A percentile compares a stretch with the other conserved stretches of the same genome.
Evolutionary conservation across 2,113 vertebrate genomes (phyloP).

Genomic region (Ochotona princeps): DNA sequence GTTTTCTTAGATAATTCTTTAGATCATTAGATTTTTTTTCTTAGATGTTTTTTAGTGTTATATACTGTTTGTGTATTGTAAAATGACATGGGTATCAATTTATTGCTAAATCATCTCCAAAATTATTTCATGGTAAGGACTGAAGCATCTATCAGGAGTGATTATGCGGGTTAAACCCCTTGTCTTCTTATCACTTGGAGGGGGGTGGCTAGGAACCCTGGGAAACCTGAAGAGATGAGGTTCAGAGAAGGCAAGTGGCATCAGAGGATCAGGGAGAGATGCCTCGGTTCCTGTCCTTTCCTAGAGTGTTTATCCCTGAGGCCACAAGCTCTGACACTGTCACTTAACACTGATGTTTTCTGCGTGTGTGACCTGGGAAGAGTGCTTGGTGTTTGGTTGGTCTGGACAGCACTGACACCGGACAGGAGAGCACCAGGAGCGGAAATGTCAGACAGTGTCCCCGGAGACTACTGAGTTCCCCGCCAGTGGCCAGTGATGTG

Average conservation of each 20-base stretch:
- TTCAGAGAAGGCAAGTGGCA: not conserved
- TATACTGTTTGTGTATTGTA: not conserved
- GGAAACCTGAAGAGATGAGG: not conserved
- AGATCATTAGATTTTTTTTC: not conserved
- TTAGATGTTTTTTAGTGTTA: not conserved
- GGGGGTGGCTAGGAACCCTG: no score
- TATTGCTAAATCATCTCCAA: not conserved
- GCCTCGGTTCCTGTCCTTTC: not conserved
- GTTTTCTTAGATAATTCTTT: not conserved
- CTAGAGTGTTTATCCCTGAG: not conserved
- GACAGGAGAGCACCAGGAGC: no score
- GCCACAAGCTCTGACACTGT: not conserved
- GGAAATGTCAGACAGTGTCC: no score
- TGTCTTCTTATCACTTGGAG: not conserved
- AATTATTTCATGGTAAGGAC: not conserved
- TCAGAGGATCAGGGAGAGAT: no score
- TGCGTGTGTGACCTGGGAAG: accelerated
- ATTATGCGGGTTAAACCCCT: no score
- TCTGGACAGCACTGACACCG: no score
- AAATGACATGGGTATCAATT: not conserved
- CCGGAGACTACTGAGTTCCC: no score
- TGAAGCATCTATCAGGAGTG: not conserved
- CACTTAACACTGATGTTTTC: not conserved
- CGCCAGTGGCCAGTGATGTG: no score
- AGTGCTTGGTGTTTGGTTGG: not conserved